These are phyloP conservation scores for Ethmia dodecea DNA, from an alignment of 2,888 invertebrate species.

Conservation along the genomic window DNA sequence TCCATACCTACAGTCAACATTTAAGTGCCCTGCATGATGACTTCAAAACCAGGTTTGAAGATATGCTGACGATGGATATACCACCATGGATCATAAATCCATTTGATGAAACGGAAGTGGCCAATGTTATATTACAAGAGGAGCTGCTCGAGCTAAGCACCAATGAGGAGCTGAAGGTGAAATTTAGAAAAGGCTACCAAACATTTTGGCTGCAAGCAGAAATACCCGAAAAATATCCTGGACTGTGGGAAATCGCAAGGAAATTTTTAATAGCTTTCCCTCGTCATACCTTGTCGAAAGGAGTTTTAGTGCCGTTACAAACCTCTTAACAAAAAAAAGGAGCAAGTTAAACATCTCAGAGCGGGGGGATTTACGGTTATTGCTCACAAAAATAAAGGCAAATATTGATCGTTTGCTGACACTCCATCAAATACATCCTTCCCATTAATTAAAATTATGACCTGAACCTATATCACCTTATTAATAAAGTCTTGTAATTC, in stretches of 20 bases:
- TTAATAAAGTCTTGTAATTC: too few species aligned
- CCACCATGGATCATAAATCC: not conserved
- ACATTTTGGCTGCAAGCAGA: constrained; percentile 16
- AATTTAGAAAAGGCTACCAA: constrained; percentile 14
- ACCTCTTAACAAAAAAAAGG: not conserved
- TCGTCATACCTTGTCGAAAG: constrained; percentile 13
- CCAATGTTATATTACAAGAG: constrained; percentile 17
- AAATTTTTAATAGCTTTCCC: not conserved
- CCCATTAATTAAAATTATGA: not conserved
- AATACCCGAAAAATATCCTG: constrained; percentile 20
- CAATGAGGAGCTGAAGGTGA: constrained; percentile 20
- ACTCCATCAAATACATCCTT: not conserved
- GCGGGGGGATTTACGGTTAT: not conserved
- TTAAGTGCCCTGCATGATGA: not conserved
- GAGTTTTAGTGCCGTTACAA: not conserved
- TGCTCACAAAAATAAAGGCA: not conserved
- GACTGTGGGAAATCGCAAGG: constrained; percentile 8
- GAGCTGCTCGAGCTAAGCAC: constrained; percentile 20
- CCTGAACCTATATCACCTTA: too few species aligned
- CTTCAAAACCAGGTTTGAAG: not conserved
- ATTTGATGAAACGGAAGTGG: not conserved
- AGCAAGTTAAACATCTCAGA: not conserved
- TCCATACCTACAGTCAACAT: not conserved
- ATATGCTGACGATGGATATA: not conserved
- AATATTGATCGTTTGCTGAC: not conserved